Base-by-base conservation (phyloP, 2,888 invertebrate genomes). In the Caradrina clavipalpis region DNA sequence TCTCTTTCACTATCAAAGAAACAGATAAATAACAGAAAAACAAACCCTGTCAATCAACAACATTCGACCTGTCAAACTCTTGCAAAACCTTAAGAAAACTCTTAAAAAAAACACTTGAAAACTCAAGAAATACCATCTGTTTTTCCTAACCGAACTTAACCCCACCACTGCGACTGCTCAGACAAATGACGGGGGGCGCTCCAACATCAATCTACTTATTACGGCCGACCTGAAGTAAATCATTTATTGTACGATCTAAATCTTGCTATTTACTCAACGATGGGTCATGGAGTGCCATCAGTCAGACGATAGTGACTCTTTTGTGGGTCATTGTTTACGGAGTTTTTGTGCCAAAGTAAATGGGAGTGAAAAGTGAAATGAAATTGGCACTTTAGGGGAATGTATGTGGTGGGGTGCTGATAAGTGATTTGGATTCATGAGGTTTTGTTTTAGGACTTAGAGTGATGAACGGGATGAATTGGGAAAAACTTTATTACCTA, bases 201-300 rank as follows among this genome's bases (percentile, higher is more conserved):
- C 85, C 81, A 76, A 87, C 93, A 95, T 95, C 94, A 92, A 94
- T 95, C 94, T 89, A 85, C 93, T 95, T 94, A 96, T 96, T 95
- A 95, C 92, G 55, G 80, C 83, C 87, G 88, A 88, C 90, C 90
- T 92, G 88, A 86, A 93, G 91, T 95, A 92, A 93, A 94, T 95
- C 94, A 94, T 94, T 95, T 95, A 95, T 94, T 91, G 93, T 89
- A 86, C 87, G 91, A 92, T 91, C 93, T 87, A 88, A 94, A 94
- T 94, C 94, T 76, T 88, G 90, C 92, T 92, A 93, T 93, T 94
- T 92, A 91, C 91, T 91, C 86, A 91, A 93, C 91, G 90, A 91
- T 89, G 86, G 93, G 94, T 92, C 93, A 87, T 81, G 84, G 86
- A 70, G 84, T 76, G 82, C 90, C 89, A 93, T 94, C 93, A 86